Percentiles rank a stretch among this genome's conserved stretches.
Evolutionary conservation across 2,888 invertebrate genomes (phyloP).

Genomic region (Crematogaster levior): DNA sequence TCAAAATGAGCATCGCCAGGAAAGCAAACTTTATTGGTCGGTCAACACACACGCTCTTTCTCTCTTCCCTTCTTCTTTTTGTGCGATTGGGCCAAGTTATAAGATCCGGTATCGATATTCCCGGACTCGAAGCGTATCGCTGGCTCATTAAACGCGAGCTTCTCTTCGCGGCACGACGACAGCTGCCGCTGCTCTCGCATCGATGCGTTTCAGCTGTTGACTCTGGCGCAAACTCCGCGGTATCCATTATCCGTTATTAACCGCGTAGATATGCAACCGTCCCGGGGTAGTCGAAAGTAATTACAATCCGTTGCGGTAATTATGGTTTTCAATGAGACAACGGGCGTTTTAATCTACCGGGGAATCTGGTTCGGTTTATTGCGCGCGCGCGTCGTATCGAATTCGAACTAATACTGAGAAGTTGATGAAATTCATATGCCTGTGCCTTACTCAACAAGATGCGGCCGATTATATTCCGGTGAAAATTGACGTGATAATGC

Average conservation of each 20-base stretch:
- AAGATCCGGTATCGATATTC: slow-evolving; percentile 40
- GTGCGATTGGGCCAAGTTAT: slow-evolving; percentile 4
- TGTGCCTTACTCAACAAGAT: not conserved
- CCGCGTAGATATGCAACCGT: slow-evolving; percentile 35
- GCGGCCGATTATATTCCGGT: slow-evolving; percentile 21
- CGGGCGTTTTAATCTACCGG: slow-evolving; percentile 43
- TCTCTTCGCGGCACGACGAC: slow-evolving; percentile 26
- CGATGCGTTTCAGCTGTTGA: slow-evolving; percentile 49
- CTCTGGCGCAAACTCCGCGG: slow-evolving; percentile 25
- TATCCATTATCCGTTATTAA: slow-evolving; percentile 51
- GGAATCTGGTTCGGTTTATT: slow-evolving; percentile 38
- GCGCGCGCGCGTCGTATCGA: slow-evolving; percentile 38
- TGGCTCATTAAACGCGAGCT: slow-evolving; percentile 48
- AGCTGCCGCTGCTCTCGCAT: slow-evolving; percentile 27
- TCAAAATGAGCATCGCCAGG: slow-evolving; percentile 22
- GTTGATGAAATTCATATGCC: slow-evolving; percentile 3
- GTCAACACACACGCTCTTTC: not conserved
- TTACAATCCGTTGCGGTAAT: slow-evolving; percentile 46
- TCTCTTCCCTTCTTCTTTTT: not conserved
- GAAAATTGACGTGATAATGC: slow-evolving; percentile 7
- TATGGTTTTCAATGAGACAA: slow-evolving; percentile 41
- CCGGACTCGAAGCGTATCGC: slow-evolving; percentile 20
- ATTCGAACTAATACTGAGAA: slow-evolving; percentile 3
- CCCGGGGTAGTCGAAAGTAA: slow-evolving; percentile 39
- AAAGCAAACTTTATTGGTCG: slow-evolving; percentile 5